Percentiles rank a stretch among this genome's conserved stretches.
These are phyloP conservation scores for Phymanthus crucifer DNA, from an alignment of 92 coral and sea anemone genomes.

Conservation along the genomic window DNA sequence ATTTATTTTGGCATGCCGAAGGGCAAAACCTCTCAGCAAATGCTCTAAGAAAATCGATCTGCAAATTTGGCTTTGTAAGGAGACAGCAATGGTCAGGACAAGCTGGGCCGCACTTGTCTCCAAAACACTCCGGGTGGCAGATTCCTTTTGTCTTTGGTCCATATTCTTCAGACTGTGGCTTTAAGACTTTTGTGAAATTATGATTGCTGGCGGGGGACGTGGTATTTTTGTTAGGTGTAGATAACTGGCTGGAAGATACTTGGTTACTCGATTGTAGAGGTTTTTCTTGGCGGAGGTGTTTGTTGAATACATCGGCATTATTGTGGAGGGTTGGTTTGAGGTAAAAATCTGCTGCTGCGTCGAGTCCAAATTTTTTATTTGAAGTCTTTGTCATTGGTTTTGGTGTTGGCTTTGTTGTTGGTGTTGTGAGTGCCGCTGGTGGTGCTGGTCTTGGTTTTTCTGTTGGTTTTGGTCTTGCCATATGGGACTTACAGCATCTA, in stretches of 20 bases:
- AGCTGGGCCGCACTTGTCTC: constrained; percentile 44
- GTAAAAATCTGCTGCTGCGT: constrained; percentile 17
- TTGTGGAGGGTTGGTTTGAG: constrained; percentile 23
- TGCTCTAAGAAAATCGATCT: constrained; percentile 44
- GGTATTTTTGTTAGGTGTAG: not conserved
- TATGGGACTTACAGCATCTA: constrained; percentile 28
- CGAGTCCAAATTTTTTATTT: not conserved
- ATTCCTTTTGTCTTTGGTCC: not conserved
- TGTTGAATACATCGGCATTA: constrained; percentile 15
- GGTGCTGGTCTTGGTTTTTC: not conserved
- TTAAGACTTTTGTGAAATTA: not conserved
- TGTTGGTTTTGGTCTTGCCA: constrained; percentile 1
- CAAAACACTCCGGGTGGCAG: constrained; percentile 42
- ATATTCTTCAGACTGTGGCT: not conserved
- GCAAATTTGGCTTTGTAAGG: not conserved
- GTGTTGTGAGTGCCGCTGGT: not conserved
- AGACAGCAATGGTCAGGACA: constrained; percentile 75
- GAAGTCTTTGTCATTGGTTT: not conserved
- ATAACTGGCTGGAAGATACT: not conserved
- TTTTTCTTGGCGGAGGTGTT: constrained; percentile 7
- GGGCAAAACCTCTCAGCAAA: constrained; percentile 76
- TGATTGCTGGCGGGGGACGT: not conserved
- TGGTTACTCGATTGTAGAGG: not conserved
- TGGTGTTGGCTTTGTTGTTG: not conserved
- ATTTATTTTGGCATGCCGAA: constrained; percentile 50